phyloP scores from a whole-genome alignment of 1,140 invertebrate genomes.

The Papilio aristodemus region DNA sequence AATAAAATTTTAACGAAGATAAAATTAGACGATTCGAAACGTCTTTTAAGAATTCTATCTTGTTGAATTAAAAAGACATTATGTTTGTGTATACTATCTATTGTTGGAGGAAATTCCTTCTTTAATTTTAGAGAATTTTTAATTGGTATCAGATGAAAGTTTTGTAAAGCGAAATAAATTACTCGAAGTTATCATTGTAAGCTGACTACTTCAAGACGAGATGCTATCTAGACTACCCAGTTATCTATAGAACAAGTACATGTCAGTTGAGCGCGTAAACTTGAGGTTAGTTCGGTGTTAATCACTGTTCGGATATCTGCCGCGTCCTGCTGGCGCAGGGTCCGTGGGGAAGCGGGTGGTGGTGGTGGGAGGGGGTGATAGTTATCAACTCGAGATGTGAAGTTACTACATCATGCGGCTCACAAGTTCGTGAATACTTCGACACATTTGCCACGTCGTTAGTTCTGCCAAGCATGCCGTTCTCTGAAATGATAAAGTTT shows the following conservation, averaged over 20 bases:
- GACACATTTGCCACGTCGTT: slow-evolving; percentile 18
- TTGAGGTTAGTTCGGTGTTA: neutral
- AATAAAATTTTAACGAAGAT: no score
- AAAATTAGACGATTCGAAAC: no score
- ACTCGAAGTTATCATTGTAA: neutral
- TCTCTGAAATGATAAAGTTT: slow-evolving; percentile 5
- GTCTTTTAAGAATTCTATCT: no score
- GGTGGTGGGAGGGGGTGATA: no score
- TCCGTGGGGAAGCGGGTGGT: no score
- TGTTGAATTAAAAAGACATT: no score
- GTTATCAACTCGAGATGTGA: neutral
- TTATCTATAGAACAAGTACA: neutral
- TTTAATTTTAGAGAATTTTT: no score
- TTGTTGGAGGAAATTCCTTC: no score
- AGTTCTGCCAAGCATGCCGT: neutral
- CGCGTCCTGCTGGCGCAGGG: neutral
- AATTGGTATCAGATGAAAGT: no score
- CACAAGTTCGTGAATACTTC: neutral
- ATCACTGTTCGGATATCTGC: neutral
- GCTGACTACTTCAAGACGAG: no score
- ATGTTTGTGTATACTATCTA: no score
- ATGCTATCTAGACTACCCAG: neutral
- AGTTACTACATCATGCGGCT: slow-evolving; percentile 2
- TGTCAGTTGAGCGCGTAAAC: neutral
- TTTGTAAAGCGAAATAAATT: neutral